Conservation (phyloP, 2,113 vertebrate species). For the Zosterops japonicus region DNA sequence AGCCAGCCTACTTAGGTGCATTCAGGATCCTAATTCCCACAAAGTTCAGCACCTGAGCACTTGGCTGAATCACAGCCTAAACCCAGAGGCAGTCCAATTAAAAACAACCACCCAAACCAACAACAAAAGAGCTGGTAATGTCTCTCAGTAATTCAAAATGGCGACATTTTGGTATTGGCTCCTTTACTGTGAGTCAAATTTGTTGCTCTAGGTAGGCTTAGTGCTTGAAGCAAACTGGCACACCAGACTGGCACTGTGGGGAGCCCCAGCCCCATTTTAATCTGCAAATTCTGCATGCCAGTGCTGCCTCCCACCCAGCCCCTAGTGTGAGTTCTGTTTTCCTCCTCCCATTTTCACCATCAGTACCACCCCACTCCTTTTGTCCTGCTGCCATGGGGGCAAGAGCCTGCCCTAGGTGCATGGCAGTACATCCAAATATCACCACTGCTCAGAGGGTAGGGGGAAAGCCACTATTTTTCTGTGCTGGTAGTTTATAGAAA, state of each 20-base stretch:
- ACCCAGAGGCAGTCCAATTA: background rate
- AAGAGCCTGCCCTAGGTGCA: background rate
- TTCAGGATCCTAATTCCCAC: background rate
- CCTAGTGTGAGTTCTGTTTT: background rate
- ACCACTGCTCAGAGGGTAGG: background rate
- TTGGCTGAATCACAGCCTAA: background rate
- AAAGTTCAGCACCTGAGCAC: background rate
- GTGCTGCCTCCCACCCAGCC: background rate
- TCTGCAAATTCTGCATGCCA: background rate
- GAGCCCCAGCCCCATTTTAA: background rate
- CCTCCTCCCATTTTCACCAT: background rate
- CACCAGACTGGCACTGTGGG: background rate
- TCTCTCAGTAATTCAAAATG: background rate
- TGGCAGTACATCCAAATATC: accelerated
- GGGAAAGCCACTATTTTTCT: background rate
- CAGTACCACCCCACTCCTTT: background rate
- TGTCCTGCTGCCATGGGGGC: background rate
- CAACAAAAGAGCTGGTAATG: background rate
- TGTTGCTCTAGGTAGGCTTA: background rate
- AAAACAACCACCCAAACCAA: background rate
- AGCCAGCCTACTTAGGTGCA: background rate
- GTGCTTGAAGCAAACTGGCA: background rate
- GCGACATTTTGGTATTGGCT: background rate
- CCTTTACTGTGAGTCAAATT: background rate
- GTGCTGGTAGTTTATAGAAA: background rate